Conservation (phyloP, 2,113 vertebrate species). For the Colinus virginianus region DNA sequence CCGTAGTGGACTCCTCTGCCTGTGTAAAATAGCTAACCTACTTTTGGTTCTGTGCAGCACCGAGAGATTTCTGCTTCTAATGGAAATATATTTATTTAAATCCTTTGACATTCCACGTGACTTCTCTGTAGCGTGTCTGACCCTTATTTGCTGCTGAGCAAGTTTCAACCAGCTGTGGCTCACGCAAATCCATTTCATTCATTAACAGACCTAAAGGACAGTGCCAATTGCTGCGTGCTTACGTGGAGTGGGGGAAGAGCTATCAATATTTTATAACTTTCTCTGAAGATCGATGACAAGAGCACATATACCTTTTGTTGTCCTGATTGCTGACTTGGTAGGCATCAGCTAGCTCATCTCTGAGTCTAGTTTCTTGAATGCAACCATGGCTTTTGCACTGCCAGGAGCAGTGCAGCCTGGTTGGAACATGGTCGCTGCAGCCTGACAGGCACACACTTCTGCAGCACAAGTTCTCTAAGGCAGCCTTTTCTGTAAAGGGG, state of each 20-base stretch:
- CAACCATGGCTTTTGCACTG: background rate
- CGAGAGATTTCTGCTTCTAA: conserved; percentile 37
- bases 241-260: background rate
- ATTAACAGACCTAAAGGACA: conserved; percentile 28
- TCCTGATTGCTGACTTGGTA: background rate
- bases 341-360: background rate
- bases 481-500: background rate
- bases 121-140: conserved; percentile 14
- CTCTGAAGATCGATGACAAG: background rate
- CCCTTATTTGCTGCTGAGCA: conserved; percentile 27
- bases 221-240: background rate
- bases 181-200: conserved; percentile 46
- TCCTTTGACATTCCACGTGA: conserved; percentile 40
- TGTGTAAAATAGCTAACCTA: conserved; percentile 49
- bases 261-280: conserved; percentile 6
- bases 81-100: conserved; percentile 25
- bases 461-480: background rate
- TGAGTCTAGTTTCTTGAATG: background rate
- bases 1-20: background rate
- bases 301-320: background rate
- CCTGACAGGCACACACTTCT: background rate
- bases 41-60: conserved; percentile 53
- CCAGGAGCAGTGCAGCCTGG: background rate
- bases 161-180: conserved; percentile 11
- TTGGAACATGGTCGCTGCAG: fast-evolving